Conservation (phyloP, 2,888 invertebrate genomes). For the Brachynemurus nebulosus region DNA sequence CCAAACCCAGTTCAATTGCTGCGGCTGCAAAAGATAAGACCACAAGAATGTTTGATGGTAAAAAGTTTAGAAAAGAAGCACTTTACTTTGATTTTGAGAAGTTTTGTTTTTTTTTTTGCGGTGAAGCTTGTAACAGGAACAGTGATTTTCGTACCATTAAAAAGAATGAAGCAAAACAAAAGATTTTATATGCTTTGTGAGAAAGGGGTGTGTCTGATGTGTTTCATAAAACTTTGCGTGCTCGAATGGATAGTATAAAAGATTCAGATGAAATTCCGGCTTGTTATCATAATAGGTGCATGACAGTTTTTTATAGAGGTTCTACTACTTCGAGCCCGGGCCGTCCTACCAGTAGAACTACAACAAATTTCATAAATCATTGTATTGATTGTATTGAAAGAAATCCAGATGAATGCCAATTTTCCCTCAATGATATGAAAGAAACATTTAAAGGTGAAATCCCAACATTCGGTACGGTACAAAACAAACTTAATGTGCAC, state of each 20-base stretch:
- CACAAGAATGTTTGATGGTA: background rate
- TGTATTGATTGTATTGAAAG: background rate
- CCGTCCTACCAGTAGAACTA: background rate
- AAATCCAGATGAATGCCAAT: constrained; percentile 6
- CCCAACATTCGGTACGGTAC: background rate
- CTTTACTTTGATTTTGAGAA: background rate
- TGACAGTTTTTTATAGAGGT: background rate
- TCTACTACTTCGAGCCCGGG: background rate
- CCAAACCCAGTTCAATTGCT: background rate
- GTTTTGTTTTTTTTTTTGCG: background rate
- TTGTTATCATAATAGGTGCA: background rate
- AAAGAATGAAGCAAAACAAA: background rate
- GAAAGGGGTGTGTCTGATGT: background rate
- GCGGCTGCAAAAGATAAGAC: background rate
- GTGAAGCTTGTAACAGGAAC: background rate
- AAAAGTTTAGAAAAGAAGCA: background rate
- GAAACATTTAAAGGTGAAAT: background rate
- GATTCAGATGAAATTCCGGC: background rate
- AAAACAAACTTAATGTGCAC: background rate
- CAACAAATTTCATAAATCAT: background rate
- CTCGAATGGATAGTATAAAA: background rate
- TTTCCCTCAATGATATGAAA: constrained; percentile 3
- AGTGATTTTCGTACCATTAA: background rate
- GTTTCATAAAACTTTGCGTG: background rate
- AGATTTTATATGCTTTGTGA: background rate